Base-by-base conservation (phyloP, 2,797 vertebrate genomes). In the Discoglossus pictus region DNA sequence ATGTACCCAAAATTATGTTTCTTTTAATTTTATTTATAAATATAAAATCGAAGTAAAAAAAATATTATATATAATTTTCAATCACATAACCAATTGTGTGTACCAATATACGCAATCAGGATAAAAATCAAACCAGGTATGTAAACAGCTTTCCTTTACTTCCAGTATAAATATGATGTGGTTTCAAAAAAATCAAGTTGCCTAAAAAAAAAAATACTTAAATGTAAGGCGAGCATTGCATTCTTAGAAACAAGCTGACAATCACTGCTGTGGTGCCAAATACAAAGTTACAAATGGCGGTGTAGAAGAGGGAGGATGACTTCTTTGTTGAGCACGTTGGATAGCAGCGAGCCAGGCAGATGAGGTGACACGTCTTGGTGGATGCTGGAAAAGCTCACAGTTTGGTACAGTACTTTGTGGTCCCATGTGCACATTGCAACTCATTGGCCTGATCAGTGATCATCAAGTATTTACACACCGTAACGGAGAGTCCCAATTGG, bases 101-200 rank as follows among this genome's bases (percentile, higher is more conserved):
- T 31, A 4, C 4, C 27, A 4, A 8, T 4, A 31, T 4, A 4
- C 4, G 27, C 27, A 31, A 31, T 31, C 4, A 8, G 27, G 8
- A 35, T 27, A 21, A 11, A 23, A n/a, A 27, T 20, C 2, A 20
- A 43, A 46, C 13, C 18, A 44, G 6, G 1, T 24, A 17, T 50
- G 36, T 27, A 64, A 71, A 64, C 54, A 20, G 15, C 7, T 65
- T 52, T 43, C n/a, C 76, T 89, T 90, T 89, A 88, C 84, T 89
- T 82, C 84, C 80, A 63, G 85, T 90, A 91, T 90, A 91, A 91
- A 91, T 89, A 91, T 82, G 81, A 88, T 81, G 75, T 36, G 62
- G 80, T 83, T 89, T 83, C 83, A 87, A 86, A 89, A 89, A 75
- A 83, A 59, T 54, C 17, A 51, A 67, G 44, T 48, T 36, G 27